Conservation (phyloP, 1,140 invertebrate genomes). For the Pseudomyrmex sp. region DNA sequence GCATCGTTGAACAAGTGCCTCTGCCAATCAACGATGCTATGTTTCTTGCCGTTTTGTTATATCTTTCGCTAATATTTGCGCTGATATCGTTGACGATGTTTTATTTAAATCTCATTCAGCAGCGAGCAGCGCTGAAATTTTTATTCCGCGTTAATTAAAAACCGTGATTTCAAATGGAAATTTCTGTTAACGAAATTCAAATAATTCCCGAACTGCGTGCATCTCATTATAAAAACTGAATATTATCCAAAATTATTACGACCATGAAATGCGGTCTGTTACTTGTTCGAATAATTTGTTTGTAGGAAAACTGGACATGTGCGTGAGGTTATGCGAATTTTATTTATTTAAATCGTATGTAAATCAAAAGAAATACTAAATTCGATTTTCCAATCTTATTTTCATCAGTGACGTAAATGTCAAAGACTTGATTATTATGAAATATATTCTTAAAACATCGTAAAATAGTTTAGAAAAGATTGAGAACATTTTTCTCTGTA, state of each 20-base stretch:
- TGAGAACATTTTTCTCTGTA: no score
- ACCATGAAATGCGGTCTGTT: not conserved
- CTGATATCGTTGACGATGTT: conserved; percentile 19
- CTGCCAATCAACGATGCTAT: conserved; percentile 23
- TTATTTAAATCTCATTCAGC: conserved; percentile 50
- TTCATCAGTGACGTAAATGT: not conserved
- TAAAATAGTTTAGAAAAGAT: no score
- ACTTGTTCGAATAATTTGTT: conserved; percentile 16
- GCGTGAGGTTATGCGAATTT: conserved; percentile 29
- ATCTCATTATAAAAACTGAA: conserved; percentile 53
- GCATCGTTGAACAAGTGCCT: not conserved
- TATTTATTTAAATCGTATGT: not conserved
- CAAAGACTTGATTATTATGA: not conserved
- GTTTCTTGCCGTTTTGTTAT: conserved; percentile 26
- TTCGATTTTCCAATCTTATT: not conserved
- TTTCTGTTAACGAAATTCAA: conserved; percentile 53
- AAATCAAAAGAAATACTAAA: not conserved
- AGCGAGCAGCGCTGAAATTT: conserved; percentile 20
- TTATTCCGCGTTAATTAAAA: conserved; percentile 39
- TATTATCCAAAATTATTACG: conserved; percentile 41
- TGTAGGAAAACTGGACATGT: not conserved
- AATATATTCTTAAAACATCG: not conserved
- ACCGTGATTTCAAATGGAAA: conserved; percentile 52
- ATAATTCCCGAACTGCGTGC: conserved; percentile 27
- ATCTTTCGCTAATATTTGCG: conserved; percentile 24